Conservation (phyloP, 2,888 invertebrate species). For the Exephanes ischioxanthus region DNA sequence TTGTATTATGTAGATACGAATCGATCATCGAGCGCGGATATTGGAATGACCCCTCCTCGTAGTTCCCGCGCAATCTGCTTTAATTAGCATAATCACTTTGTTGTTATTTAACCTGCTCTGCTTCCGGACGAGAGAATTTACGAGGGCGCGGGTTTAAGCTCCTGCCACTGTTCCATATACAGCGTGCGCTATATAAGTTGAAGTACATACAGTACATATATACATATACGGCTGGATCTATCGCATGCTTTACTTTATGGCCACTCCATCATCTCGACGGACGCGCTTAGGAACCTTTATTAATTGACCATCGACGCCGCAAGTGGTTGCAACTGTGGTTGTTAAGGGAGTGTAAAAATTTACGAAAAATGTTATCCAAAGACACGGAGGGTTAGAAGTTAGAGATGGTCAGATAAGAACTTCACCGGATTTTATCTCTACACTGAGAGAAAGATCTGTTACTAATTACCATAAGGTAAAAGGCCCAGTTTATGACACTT, state of each 20-base stretch:
- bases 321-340: slow-evolving; percentile 54
- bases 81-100: slow-evolving; percentile 63
- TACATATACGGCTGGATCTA: slow-evolving; percentile 17
- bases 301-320: slow-evolving; percentile 65
- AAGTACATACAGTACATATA: neutral
- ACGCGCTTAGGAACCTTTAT: slow-evolving; percentile 60
- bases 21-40: slow-evolving; percentile 29
- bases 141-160: slow-evolving; percentile 30
- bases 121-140: slow-evolving; percentile 57
- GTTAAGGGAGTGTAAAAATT: slow-evolving; percentile 9
- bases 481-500: no score
- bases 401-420: neutral
- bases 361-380: slow-evolving; percentile 28
- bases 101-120: slow-evolving; percentile 50
- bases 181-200: slow-evolving; percentile 7
- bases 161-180: slow-evolving; percentile 13
- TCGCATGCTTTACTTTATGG: slow-evolving; percentile 60
- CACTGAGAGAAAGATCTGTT: no score
- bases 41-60: slow-evolving; percentile 7
- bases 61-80: slow-evolving; percentile 45
- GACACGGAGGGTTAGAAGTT: neutral
- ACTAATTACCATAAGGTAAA: no score
- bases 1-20: slow-evolving; percentile 5
- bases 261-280: slow-evolving; percentile 63
- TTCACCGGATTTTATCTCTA: neutral